These are phyloP conservation scores for Timandra comae DNA, from an alignment of 2,888 invertebrate species.

Conservation along the genomic window DNA sequence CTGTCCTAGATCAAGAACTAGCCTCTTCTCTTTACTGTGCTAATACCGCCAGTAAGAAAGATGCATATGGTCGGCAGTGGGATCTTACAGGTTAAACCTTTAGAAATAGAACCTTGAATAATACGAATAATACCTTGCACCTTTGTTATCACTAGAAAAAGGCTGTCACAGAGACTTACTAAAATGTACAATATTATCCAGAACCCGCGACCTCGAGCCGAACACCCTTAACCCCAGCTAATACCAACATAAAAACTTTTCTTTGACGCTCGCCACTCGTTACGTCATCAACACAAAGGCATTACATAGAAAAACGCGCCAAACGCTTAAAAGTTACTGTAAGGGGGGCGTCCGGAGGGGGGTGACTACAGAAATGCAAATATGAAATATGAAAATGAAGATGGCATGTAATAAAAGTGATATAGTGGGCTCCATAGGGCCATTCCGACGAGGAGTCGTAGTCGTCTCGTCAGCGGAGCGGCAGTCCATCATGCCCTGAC, in stretches of 20 bases:
- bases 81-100: too few species aligned
- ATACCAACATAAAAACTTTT: slow-evolving; percentile 40
- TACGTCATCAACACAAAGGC: slow-evolving; percentile 55
- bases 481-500: slow-evolving; percentile 84
- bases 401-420: slow-evolving; percentile 87
- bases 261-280: slow-evolving; percentile 47
- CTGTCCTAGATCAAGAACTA: too few species aligned
- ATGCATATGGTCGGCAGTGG: too few species aligned
- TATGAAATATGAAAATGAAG: slow-evolving; percentile 81
- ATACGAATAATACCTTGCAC: too few species aligned
- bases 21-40: too few species aligned
- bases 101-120: too few species aligned
- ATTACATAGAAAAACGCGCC: slow-evolving; percentile 70
- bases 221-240: slow-evolving; percentile 17
- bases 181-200: slow-evolving; percentile 16
- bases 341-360: slow-evolving; percentile 22
- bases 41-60: too few species aligned
- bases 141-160: too few species aligned
- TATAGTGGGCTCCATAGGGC: slow-evolving; percentile 86
- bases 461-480: slow-evolving; percentile 84
- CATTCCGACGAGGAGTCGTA: slow-evolving; percentile 76
- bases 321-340: slow-evolving; percentile 58
- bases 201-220: slow-evolving; percentile 23
- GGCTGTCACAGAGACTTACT: too few species aligned
- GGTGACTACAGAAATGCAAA: slow-evolving; percentile 69